Conservation (phyloP, 2,113 vertebrate species). For the Macrotis lagotis region DNA sequence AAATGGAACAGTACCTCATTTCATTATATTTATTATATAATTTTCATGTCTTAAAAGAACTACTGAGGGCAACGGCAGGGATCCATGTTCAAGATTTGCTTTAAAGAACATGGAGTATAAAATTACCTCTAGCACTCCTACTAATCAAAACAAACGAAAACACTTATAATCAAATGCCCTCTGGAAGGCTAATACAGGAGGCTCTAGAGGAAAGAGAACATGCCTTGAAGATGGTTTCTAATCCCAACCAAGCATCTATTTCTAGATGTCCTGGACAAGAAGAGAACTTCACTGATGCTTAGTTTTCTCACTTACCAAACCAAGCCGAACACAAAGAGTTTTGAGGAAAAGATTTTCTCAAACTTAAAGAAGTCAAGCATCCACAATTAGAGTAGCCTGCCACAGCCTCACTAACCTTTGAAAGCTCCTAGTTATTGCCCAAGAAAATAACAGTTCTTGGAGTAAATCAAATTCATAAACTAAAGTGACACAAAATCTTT, state of each 20-base stretch:
- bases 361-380: not conserved
- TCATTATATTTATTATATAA: not conserved
- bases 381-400: not conserved
- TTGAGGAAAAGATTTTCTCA: not conserved
- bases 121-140: not conserved
- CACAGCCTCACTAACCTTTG: not conserved
- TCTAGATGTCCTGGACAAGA: not conserved
- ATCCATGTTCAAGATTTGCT: not conserved
- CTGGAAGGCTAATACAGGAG: not conserved
- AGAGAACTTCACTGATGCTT: not conserved
- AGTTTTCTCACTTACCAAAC: not conserved
- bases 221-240: not conserved
- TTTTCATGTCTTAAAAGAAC: not conserved
- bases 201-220: not conserved
- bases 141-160: not conserved
- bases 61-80: not conserved
- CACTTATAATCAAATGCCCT: not conserved
- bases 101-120: not conserved
- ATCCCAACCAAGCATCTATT: not conserved
- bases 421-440: not conserved
- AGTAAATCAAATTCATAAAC: not conserved
- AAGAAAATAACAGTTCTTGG: not conserved
- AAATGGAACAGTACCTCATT: not conserved
- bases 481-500: not conserved
- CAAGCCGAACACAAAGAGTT: not conserved